Evolutionary conservation across 1,140 invertebrate genomes (phyloP), one percentile per base, ranked within the genome.

Genomic region (Halyomorpha halys): DNA sequence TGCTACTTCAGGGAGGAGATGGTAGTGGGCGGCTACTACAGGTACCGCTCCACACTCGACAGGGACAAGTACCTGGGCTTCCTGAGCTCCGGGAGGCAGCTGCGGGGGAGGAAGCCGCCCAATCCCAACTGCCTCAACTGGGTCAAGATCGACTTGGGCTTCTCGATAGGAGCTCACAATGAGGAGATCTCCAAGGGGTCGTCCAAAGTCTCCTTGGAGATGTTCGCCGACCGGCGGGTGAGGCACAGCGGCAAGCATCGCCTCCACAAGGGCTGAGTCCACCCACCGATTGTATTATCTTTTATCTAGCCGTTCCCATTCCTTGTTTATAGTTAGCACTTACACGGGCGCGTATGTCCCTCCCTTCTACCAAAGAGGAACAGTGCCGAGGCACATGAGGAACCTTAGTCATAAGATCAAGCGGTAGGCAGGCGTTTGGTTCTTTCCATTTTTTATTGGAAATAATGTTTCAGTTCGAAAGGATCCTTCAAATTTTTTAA

Each of bases 1-100:
- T 81, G 79, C 70, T 75, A 77, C 70, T 81, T 81, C 70, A 75
- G 75, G 71, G 80, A 81, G 71, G 73, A 74, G 39, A 72, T 72
- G 71, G 45, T 68, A 9, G 76, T 78, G 70, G 75, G 74, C 64
- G 77, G 76, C 16, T 81, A 79, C 69, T 72, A 78, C 67, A 74
- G 76, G 68, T 81, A 79, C 71, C 73, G 73, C 54, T 79, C 79
- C 59, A 77, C 73, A 34, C 72, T 71, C 3, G 72, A 80, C 64
- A 69, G 68, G 21, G 71, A 72, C 15, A 74, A 75, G 51, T 78
- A 73, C 68, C 69, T 80, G 15, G 78, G 78, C 51, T 80, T 81
- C 73, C 80, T 79, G 71, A 74, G 73, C 67, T 69, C 67, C 44
- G 80, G 80, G 2, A 74, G 74, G 65, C 78, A 75, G 64, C 75